These are phyloP conservation scores for Ophonus ardosiacus DNA, from an alignment of 2,888 invertebrate species.

Conservation along the genomic window DNA sequence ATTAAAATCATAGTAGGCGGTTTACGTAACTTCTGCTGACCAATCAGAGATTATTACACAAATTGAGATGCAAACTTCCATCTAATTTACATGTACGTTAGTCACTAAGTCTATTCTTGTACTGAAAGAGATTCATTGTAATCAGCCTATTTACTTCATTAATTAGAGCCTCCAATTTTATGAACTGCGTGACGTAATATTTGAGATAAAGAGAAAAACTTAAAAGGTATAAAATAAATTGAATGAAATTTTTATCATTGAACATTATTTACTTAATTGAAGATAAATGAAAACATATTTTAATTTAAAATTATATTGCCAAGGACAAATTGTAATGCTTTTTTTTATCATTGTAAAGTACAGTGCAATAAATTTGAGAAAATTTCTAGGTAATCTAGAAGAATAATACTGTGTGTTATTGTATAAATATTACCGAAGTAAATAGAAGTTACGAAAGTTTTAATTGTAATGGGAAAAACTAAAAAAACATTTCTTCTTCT, in stretches of 20 bases:
- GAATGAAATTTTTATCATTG: background rate
- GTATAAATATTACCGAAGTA: background rate
- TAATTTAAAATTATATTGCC: background rate
- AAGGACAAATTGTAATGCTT: background rate
- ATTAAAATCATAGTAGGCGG: background rate
- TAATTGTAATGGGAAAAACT: too few species aligned
- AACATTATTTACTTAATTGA: background rate
- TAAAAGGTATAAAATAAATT: background rate
- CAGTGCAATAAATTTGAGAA: background rate
- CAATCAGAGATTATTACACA: background rate
- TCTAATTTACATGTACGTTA: background rate
- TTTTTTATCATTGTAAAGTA: background rate
- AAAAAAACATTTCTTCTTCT: too few species aligned
- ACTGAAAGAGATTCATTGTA: background rate
- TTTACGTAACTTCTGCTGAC: background rate
- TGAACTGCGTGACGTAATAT: background rate
- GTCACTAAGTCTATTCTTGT: background rate
- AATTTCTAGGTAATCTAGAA: background rate
- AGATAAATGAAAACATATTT: background rate
- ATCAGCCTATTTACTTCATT: background rate
- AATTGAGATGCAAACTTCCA: background rate
- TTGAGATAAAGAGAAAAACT: background rate
- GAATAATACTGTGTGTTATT: background rate
- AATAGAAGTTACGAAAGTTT: background rate
- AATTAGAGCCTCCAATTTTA: background rate